These are phyloP conservation scores for Holacanthus passer DNA, from an alignment of 2,113 vertebrate genomes.

Conservation along the genomic window DNA sequence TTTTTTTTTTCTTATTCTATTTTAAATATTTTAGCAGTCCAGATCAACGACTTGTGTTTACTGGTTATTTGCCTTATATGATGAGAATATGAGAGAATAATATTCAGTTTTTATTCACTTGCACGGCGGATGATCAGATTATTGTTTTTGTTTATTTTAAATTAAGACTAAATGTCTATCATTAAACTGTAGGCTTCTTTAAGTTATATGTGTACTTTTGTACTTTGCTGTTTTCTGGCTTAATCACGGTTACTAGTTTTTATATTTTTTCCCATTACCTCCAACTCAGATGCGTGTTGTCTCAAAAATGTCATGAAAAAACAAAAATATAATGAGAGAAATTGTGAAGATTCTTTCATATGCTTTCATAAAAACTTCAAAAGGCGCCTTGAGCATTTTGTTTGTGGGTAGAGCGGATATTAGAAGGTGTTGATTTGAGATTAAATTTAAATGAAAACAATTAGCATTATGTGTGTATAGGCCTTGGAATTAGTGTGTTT, in stretches of 20 bases:
- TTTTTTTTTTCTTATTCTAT: constrained; percentile 1
- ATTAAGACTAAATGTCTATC: neutral
- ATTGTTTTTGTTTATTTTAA: neutral
- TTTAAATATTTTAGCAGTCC: neutral
- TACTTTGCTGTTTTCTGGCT: neutral
- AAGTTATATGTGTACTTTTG: neutral
- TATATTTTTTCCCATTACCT: neutral
- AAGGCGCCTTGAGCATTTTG: neutral
- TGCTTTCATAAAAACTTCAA: neutral
- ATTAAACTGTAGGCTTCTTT: neutral
- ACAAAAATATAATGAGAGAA: neutral
- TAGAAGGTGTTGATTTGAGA: neutral
- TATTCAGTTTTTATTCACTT: neutral
- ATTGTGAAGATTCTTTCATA: neutral
- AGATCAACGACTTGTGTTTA: neutral
- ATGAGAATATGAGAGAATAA: neutral
- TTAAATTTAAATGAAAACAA: neutral
- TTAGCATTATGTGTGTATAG: neutral
- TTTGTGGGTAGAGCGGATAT: neutral
- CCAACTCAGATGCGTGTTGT: neutral
- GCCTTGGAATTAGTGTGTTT: neutral
- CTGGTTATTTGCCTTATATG: neutral
- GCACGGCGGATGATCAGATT: neutral
- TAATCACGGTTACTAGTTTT: neutral
- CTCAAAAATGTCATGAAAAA: neutral